A percentile compares a stretch with the other conserved stretches of the same genome.
These are phyloP conservation scores for Helobdella robusta DNA, from an alignment of 2,888 invertebrate genomes.

Conservation along the genomic window DNA sequence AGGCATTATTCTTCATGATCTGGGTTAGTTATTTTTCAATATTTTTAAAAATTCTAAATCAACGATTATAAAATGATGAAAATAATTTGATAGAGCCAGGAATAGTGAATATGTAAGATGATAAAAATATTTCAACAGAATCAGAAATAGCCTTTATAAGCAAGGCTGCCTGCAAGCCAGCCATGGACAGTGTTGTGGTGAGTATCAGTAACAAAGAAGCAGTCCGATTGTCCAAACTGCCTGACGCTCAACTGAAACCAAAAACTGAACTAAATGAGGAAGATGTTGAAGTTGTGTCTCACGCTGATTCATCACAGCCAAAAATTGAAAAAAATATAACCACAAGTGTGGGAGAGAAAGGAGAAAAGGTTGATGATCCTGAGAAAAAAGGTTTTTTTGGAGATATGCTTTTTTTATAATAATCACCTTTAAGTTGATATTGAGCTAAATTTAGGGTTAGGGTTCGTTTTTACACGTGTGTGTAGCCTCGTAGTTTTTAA, in stretches of 20 bases:
- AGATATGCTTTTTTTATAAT: too few species aligned
- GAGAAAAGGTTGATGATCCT: too few species aligned
- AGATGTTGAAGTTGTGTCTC: too few species aligned
- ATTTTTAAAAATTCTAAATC: background rate
- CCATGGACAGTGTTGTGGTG: background rate
- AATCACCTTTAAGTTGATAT: too few species aligned
- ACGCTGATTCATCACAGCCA: too few species aligned
- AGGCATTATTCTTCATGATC: constrained; percentile 6
- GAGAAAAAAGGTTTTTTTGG: too few species aligned
- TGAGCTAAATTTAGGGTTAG: too few species aligned
- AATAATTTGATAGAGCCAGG: too few species aligned
- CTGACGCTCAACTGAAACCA: constrained; percentile 17
- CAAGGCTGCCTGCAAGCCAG: background rate
- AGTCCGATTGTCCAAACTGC: constrained; percentile 11
- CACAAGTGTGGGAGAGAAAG: too few species aligned
- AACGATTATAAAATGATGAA: background rate
- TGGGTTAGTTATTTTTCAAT: background rate
- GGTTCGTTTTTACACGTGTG: too few species aligned
- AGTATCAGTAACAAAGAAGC: constrained; percentile 19
- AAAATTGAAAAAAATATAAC: too few species aligned
- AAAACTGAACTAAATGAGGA: background rate
- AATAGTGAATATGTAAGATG: background rate
- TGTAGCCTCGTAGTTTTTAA: too few species aligned
- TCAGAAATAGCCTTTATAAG: background rate
- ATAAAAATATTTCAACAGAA: background rate